Evolutionary conservation across 2,797 vertebrate species (phyloP).

Genomic region (Poecilia picta): DNA sequence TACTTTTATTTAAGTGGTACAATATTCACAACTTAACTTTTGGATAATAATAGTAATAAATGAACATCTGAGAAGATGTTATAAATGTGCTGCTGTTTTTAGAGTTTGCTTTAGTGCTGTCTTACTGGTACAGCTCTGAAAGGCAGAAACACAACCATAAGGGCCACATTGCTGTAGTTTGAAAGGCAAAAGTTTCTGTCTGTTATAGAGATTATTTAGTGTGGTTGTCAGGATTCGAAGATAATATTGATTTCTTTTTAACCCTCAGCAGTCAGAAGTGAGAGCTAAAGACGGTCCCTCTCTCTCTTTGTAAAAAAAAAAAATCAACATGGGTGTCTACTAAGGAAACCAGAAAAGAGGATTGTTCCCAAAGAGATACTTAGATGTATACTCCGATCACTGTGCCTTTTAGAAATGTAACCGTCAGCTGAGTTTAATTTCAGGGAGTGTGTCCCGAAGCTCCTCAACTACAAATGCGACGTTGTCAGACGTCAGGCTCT

Average conservation of each 20-base stretch:
- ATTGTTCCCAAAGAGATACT: neutral
- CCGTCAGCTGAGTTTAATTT: constrained; percentile 33
- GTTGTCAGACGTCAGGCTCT: constrained; percentile 39
- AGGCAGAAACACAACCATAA: neutral
- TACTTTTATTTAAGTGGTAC: neutral
- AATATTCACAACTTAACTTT: neutral
- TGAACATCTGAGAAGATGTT: neutral
- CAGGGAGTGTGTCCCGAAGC: constrained; percentile 15
- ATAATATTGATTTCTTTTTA: neutral
- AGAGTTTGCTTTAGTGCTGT: neutral
- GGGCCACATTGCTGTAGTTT: neutral
- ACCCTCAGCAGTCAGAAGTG: neutral
- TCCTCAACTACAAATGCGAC: constrained; percentile 39
- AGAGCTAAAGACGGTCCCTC: neutral
- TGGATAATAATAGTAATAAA: neutral
- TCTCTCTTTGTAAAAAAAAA: neutral
- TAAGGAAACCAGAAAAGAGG: constrained; percentile 5
- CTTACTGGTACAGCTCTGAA: neutral
- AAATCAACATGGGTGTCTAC: constrained; percentile 6
- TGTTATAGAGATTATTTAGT: neutral
- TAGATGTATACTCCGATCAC: neutral
- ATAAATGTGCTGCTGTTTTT: neutral
- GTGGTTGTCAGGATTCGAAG: neutral
- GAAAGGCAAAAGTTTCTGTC: neutral
- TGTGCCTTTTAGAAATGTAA: constrained; percentile 1